Percentiles rank a stretch among this genome's conserved stretches.
phyloP scores from a whole-genome alignment of 2,113 vertebrate species.

The Gnathonemus echidnorhynchus region DNA sequence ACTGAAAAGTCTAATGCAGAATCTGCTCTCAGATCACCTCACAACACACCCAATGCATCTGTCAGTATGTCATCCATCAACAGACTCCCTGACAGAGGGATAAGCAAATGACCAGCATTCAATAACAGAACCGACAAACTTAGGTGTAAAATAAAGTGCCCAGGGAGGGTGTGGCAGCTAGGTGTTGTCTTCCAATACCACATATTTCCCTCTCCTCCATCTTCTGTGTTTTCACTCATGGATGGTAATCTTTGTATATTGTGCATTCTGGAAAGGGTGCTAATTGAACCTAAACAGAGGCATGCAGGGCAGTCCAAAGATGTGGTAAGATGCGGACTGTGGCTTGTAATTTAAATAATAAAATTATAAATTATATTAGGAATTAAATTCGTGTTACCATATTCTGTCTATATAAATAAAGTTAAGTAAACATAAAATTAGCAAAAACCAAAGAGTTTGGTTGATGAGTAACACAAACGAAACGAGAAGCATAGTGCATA shows the following conservation, averaged over 20 bases:
- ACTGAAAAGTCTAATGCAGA: not conserved
- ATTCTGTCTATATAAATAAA: not conserved
- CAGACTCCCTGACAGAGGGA: not conserved
- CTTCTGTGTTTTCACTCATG: too few species aligned
- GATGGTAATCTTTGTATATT: too few species aligned
- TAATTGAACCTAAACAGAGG: not conserved
- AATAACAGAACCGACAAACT: not conserved
- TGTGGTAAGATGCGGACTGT: not conserved
- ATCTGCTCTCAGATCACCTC: not conserved
- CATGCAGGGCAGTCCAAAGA: not conserved
- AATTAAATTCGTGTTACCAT: not conserved
- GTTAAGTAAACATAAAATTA: not conserved
- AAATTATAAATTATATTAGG: not conserved
- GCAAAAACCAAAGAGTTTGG: not conserved
- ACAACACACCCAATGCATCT: not conserved
- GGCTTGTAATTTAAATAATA: not conserved
- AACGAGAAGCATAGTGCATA: not conserved
- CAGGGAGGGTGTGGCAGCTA: not conserved
- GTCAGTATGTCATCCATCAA: not conserved
- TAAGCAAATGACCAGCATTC: not conserved
- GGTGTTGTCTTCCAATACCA: not conserved
- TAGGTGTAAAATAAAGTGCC: not conserved
- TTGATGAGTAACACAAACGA: not conserved
- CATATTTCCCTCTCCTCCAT: not conserved
- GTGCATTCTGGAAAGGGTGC: not conserved